A percentile compares a stretch with the other conserved stretches of the same genome.
Conservation (phyloP, 1,140 invertebrate species). For the Diorhabda elongata region DNA sequence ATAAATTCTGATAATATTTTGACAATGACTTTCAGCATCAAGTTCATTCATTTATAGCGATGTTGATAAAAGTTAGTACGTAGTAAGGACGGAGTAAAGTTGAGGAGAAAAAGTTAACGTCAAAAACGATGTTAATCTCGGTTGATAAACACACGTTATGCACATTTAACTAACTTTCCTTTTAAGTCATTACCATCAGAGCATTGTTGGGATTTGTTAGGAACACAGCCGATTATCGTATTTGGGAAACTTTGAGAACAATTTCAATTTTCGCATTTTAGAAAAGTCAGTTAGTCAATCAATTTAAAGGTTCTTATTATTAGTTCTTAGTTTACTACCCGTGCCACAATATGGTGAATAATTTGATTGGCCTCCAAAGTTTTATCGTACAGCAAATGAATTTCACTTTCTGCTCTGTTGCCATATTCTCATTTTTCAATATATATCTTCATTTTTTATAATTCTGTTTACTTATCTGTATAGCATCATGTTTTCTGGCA, state of each 20-base stretch:
- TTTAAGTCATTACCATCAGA: conserved; percentile 18
- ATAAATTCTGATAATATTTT: conserved; percentile 7
- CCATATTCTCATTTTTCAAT: not conserved
- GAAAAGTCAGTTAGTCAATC: conserved; percentile 34
- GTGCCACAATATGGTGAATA: conserved; percentile 41
- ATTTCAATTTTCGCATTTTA: conserved; percentile 30
- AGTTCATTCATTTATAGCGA: conserved; percentile 10
- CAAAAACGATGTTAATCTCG: conserved; percentile 19
- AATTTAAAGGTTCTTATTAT: conserved; percentile 33
- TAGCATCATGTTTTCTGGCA: too few relatives aligned
- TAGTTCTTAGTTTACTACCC: conserved; percentile 35
- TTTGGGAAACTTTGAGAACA: conserved; percentile 29
- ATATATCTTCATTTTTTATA: too few relatives aligned
- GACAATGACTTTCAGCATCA: conserved; percentile 7
- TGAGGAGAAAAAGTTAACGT: conserved; percentile 16
- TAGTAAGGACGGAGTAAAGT: conserved; percentile 9
- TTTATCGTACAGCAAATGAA: conserved; percentile 40
- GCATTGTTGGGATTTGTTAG: conserved; percentile 13
- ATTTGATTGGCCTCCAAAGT: conserved; percentile 42
- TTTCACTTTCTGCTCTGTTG: conserved; percentile 28
- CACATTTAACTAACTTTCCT: conserved; percentile 19
- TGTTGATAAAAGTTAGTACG: conserved; percentile 1
- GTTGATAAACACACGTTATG: conserved; percentile 19
- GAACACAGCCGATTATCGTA: conserved; percentile 26
- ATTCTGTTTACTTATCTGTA: too few relatives aligned